Percentiles rank a stretch among this genome's conserved stretches.
Conservation (phyloP, 2,888 invertebrate species). For the Rhamnusium bicolor region DNA sequence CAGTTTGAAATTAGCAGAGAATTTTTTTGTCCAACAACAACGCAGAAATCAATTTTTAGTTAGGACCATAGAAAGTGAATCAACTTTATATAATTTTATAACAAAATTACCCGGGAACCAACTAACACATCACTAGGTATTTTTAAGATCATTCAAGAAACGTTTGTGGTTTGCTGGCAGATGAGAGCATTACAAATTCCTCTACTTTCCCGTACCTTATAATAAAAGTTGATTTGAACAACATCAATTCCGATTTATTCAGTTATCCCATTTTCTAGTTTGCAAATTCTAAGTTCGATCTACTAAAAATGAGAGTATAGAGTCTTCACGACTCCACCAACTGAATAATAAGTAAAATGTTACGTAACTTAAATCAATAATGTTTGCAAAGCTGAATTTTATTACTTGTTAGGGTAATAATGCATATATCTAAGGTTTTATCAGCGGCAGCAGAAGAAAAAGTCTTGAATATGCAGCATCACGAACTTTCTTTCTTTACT, state of each 20-base stretch:
- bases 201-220: background rate
- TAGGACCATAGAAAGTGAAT: too few species aligned
- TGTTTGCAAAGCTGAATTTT: constrained; percentile 24
- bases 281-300: constrained; percentile 15
- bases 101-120: too few species aligned
- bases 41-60: too few species aligned
- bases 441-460: constrained; percentile 1
- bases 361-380: constrained; percentile 30
- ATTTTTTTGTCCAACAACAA: too few species aligned
- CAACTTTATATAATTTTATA: too few species aligned
- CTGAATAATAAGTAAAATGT: constrained; percentile 26
- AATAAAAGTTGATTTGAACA: background rate
- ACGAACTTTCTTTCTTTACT: constrained; percentile 14
- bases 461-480: constrained; percentile 33
- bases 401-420: constrained; percentile 29
- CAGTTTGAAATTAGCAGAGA: too few species aligned
- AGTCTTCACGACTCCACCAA: background rate
- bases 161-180: background rate
- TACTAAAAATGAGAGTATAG: background rate
- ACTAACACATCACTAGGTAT: too few species aligned
- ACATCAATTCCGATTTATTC: constrained; percentile 21
- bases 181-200: background rate
- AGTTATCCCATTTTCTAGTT: constrained; percentile 16
- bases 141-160: background rate
- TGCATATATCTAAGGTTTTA: constrained; percentile 28